Base-by-base conservation (phyloP, 2,113 vertebrate genomes). In the Saimiri boliviensis region DNA sequence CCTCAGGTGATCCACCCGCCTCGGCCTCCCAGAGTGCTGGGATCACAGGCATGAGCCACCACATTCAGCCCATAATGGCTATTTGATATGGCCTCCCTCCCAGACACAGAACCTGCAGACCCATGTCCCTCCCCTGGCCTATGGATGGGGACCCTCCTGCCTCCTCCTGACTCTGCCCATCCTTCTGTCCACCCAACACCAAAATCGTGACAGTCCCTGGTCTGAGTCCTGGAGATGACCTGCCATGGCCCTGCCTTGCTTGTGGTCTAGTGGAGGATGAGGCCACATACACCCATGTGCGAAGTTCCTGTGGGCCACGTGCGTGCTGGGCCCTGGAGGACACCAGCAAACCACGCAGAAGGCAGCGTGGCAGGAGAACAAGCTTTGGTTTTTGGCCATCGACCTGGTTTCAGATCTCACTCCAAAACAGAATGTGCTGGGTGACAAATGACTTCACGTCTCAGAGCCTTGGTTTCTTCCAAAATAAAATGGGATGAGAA, bases 321-420 rank as follows among this genome's bases (percentile, higher is more conserved):
- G 40, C 6, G 80, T 42, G 87, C 37, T 10, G 8, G 16, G 37
- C 77, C 35, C 77, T 17, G 25, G 49, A 58, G 52, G 74, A 11
- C 3, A 5, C 7, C 19, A 13, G 21, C 1, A 2, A 71, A 47
- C 10, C 45, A 12, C 0, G 11, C 30, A 37, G 58, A 89, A 17
- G 49, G 25, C 32, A 10, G 60, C 4, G 4, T 32, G 52, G 56
- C 37, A 6, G 56, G 49, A 85, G 83, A 45, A 40, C 6, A 32
- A 37, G 17, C 70, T 83, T 82, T 32, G 19, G 4, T 37, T 68
- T 68, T 9, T 6, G 49, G n/a, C 12, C 5, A 7, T 1, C 86
- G 81, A 54, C 14, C 8, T 74, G 60, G 25, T 87, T 93, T 96
- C 56, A 54, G 3, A 80, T 14, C 73, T 68, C 11, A 10, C 40